phyloP scores from a whole-genome alignment of 2,113 vertebrate genomes.

The Pampusana beccarii region DNA sequence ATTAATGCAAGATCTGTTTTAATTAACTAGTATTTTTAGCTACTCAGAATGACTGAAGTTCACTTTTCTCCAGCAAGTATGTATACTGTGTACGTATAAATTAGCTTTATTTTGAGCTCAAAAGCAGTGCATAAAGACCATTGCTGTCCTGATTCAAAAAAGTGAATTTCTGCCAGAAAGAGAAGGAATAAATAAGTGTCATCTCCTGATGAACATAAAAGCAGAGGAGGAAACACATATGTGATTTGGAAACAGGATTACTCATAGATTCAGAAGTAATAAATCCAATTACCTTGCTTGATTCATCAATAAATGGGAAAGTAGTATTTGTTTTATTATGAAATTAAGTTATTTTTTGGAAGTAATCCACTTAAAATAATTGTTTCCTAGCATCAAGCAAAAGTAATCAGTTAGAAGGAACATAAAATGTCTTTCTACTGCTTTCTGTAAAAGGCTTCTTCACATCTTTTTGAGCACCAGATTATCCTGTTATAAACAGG shows the following conservation, averaged over 20 bases:
- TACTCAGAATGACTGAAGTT: background rate
- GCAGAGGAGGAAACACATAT: constrained; percentile 51
- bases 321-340: constrained; percentile 49
- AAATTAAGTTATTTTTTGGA: constrained; percentile 61
- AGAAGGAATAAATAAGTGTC: constrained; percentile 45
- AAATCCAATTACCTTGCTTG: constrained; percentile 66
- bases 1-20: background rate
- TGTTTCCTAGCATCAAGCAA: constrained; percentile 52
- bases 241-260: constrained; percentile 58
- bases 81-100: background rate
- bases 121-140: background rate
- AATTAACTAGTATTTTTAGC: constrained; percentile 10
- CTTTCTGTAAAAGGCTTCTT: constrained; percentile 21
- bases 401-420: constrained; percentile 54
- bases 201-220: constrained; percentile 48
- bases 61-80: background rate
- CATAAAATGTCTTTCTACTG: constrained; percentile 2
- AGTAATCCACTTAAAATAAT: constrained; percentile 67
- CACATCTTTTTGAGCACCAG: constrained; percentile 1
- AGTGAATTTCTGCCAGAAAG: background rate
- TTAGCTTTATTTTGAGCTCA: background rate
- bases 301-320: constrained; percentile 64
- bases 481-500: constrained; percentile 10
- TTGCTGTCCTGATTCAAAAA: background rate
- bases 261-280: constrained; percentile 57